These are phyloP conservation scores for Ptychochromis oligacanthus DNA, from an alignment of 2,113 vertebrate genomes.

Conservation along the genomic window DNA sequence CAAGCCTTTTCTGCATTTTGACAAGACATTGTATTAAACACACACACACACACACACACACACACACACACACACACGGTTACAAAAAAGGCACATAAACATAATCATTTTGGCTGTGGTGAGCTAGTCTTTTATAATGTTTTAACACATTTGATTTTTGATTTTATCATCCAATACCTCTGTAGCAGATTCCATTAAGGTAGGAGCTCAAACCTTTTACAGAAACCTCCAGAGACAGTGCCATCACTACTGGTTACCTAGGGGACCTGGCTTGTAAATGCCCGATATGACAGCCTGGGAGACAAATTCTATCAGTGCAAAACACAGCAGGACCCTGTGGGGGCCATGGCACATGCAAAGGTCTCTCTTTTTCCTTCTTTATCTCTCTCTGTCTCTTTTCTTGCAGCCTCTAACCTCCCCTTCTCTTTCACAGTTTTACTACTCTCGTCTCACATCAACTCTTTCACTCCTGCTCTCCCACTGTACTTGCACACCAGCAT, in stretches of 20 bases:
- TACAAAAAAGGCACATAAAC: background rate
- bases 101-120: background rate
- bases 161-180: conserved; percentile 42
- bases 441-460: conserved; percentile 28
- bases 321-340: conserved; percentile 54
- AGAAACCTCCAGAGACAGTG: conserved; percentile 20
- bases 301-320: conserved; percentile 50
- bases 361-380: conserved; percentile 52
- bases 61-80: background rate
- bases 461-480: conserved; percentile 31
- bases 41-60: background rate
- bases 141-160: conserved; percentile 36
- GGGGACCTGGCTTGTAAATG: conserved; percentile 45
- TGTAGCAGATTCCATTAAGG: conserved; percentile 34
- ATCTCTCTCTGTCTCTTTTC: conserved; percentile 29
- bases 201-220: conserved; percentile 37
- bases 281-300: conserved; percentile 44
- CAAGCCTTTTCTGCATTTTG: conserved; percentile 5
- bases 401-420: conserved; percentile 28
- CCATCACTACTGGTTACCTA: conserved; percentile 49
- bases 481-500: conserved; percentile 54
- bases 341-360: conserved; percentile 53
- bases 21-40: background rate
- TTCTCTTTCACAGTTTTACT: conserved; percentile 26
- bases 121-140: background rate